phyloP scores from a whole-genome alignment of 2,888 invertebrate species.

The Tachina fera region DNA sequence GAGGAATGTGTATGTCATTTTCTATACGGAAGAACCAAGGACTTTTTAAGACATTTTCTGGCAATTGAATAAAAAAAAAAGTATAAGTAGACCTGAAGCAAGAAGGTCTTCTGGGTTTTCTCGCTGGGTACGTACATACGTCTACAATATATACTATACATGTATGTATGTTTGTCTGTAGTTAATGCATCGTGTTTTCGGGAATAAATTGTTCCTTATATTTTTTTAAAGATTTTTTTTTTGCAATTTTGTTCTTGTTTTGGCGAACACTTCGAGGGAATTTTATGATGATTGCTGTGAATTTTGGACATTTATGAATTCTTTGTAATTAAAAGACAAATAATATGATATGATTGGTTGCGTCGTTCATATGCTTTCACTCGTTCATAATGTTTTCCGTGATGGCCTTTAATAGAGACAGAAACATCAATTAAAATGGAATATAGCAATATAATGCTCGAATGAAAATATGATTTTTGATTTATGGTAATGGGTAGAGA shows the following conservation, averaged over 20 bases:
- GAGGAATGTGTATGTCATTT: too few relatives aligned
- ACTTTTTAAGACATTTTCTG: too few relatives aligned
- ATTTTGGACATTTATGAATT: constrained; percentile 70
- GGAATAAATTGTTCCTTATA: constrained; percentile 42
- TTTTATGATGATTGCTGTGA: constrained; percentile 67
- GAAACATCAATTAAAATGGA: constrained; percentile 67
- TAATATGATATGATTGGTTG: constrained; percentile 61
- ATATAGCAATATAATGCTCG: constrained; percentile 27
- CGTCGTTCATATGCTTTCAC: constrained; percentile 51
- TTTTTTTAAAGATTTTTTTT: constrained; percentile 11
- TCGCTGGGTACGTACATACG: neutral
- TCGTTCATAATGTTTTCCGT: constrained; percentile 61
- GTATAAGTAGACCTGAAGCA: too few relatives aligned
- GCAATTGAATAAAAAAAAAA: too few relatives aligned
- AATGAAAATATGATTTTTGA: constrained; percentile 27
- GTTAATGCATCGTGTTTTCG: constrained; percentile 16
- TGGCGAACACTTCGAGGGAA: constrained; percentile 46
- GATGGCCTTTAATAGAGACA: constrained; percentile 65
- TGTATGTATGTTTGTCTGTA: neutral
- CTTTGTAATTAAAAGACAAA: constrained; percentile 70
- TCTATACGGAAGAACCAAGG: too few relatives aligned
- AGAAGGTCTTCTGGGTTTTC: too few relatives aligned
- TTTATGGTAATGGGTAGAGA: constrained; percentile 64
- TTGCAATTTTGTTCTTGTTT: constrained; percentile 29
- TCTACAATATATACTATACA: neutral